Base-by-base conservation (phyloP, 2,113 vertebrate species). In the Hiodon tergisus region DNA sequence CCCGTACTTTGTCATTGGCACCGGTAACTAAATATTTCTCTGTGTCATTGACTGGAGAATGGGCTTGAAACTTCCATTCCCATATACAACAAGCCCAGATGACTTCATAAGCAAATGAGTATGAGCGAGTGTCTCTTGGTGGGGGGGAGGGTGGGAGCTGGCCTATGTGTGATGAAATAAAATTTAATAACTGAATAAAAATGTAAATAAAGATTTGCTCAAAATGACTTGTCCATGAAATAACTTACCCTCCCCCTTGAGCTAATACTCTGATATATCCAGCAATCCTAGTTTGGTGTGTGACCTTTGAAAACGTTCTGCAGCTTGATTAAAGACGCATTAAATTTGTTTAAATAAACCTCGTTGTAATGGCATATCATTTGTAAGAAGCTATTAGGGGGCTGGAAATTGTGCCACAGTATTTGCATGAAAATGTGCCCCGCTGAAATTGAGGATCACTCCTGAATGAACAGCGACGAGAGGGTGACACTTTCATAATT, bases 321-420 rank as follows among this genome's bases (percentile, higher is more conserved):
- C 88, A 90, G 93, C 92, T 98, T 99, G 97, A 99, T 99, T 99
- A 99, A 99, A 98, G 96, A 96, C 94, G 92, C 97, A 97, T 99
- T 98, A 98, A 97, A 98, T 98, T 96, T 98, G 97, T 98, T 99
- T 98, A 97, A 99, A 98, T 99, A 99, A 99, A 99, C 94, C 95
- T 95, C 93, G 93, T 96, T 98, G 96, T 98, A 99, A 99, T 98
- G 95, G 95, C 93, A 96, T 94, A 95, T 98, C 95, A 99, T 99
- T 99, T 98, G 96, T 98, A 96, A 98, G 95, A 97, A 96, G 96
- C 96, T 98, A 97, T 99, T 99, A 99, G 93, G 89, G 93, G 92
- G 90, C 89, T 92, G 93, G 90, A 94, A 94, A 94, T 90, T 93
- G 92, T 90, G 87, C 86, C 86, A 88, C 46, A 85, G 85, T 94